These are phyloP conservation scores for Atopsyche davidsoni DNA, from an alignment of 1,140 invertebrate genomes.

Conservation along the genomic window DNA sequence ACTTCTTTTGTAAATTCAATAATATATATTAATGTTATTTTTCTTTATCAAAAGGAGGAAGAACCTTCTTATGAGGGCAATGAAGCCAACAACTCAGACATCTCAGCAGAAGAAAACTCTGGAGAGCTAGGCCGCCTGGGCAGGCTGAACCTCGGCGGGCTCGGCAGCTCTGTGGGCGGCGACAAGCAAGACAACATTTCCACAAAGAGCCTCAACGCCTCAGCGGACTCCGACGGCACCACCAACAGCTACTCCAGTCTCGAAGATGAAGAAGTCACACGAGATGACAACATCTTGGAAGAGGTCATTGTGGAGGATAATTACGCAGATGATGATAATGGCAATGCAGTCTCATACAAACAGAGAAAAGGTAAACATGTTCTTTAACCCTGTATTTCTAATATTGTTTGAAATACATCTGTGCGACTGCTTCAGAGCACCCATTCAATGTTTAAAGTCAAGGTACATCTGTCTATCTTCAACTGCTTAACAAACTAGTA, in stretches of 20 bases:
- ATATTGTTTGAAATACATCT: neutral
- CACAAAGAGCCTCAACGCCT: conserved; percentile 14
- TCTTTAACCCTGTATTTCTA: neutral
- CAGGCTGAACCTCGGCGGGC: conserved; percentile 4
- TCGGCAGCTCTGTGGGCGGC: neutral
- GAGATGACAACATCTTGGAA: conserved; percentile 23
- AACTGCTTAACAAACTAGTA: no score
- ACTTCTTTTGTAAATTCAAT: no score
- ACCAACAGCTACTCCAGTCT: conserved; percentile 27
- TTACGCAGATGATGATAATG: conserved; percentile 32
- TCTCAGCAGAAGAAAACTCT: conserved; percentile 12
- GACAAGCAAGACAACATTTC: conserved; percentile 20
- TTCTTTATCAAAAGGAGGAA: no score
- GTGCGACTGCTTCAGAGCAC: no score
- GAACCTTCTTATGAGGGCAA: conserved; percentile 31
- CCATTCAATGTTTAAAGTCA: no score
- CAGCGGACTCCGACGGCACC: conserved; percentile 22
- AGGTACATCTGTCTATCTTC: no score
- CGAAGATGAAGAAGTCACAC: conserved; percentile 25
- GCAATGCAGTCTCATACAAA: conserved; percentile 20
- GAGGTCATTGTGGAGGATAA: conserved; percentile 28
- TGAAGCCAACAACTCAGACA: conserved; percentile 6
- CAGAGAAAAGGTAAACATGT: conserved; percentile 17
- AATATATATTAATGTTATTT: no score
- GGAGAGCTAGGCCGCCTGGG: conserved; percentile 26